phyloP scores from a whole-genome alignment of 1,140 invertebrate species.

The Halyomorpha halys region DNA sequence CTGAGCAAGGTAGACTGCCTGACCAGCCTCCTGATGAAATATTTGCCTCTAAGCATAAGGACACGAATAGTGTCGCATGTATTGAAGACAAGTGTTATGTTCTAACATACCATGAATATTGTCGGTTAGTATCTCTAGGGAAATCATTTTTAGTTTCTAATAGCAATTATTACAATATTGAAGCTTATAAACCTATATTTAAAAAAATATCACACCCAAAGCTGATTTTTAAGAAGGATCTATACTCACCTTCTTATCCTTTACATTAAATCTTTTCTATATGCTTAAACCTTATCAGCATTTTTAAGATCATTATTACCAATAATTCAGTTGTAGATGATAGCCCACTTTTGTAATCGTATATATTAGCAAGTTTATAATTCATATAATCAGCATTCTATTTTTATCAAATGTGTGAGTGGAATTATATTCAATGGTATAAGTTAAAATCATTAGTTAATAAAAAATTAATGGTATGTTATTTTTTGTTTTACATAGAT shows the following conservation, averaged over 20 bases:
- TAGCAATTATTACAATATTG: too few species aligned
- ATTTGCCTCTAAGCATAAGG: constrained; percentile 87
- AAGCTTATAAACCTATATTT: too few species aligned
- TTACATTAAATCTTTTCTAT: not conserved
- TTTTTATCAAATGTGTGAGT: too few species aligned
- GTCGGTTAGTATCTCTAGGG: constrained; percentile 56
- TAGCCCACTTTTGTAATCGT: not conserved
- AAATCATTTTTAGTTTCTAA: too few species aligned
- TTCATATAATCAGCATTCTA: too few species aligned
- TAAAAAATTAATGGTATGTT: not conserved
- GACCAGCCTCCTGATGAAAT: constrained; percentile 80
- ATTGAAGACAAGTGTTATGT: constrained; percentile 98
- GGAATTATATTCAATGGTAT: too few species aligned
- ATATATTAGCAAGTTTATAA: too few species aligned
- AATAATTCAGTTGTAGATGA: not conserved
- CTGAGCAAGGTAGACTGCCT: constrained; percentile 68
- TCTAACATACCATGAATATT: constrained; percentile 92
- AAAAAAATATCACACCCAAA: too few species aligned
- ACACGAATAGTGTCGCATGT: constrained; percentile 90
- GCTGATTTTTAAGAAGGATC: too few species aligned
- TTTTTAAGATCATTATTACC: not conserved
- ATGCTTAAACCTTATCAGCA: not conserved
- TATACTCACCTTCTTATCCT: not conserved
- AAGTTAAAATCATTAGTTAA: too few species aligned
- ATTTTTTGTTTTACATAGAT: constrained; percentile 38